Percentiles rank a stretch among this genome's conserved stretches.
phyloP scores from a whole-genome alignment of 2,797 vertebrate genomes.

The Lutjanus campechanus region DNA sequence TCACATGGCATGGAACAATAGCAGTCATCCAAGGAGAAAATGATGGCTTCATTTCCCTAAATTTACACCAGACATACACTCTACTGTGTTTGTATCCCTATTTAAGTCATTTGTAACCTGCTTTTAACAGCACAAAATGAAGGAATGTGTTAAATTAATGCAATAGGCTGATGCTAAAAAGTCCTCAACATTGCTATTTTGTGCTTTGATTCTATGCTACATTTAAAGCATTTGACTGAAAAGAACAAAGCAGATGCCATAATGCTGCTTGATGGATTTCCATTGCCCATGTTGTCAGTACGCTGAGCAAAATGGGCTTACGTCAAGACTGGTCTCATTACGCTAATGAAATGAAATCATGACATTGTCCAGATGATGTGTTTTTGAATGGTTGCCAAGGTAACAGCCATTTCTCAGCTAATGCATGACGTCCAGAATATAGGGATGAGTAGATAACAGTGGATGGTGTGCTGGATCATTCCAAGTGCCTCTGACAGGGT shows the following conservation, averaged over 20 bases:
- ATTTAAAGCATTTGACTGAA: conserved; percentile 7
- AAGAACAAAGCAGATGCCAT: conserved; percentile 2
- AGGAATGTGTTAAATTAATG: background rate
- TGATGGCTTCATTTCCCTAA: conserved; percentile 29
- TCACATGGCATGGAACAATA: conserved; percentile 37
- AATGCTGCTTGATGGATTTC: conserved; percentile 32
- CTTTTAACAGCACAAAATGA: conserved; percentile 21
- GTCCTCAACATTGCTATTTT: background rate
- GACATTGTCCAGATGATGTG: conserved; percentile 66
- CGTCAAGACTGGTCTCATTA: conserved; percentile 43
- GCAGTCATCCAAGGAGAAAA: conserved; percentile 51
- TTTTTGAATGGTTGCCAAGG: conserved; percentile 68
- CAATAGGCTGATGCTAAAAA: conserved; percentile 21
- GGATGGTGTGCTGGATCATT: conserved; percentile 52
- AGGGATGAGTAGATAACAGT: conserved; percentile 52
- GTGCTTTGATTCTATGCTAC: background rate
- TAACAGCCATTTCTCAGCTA: conserved; percentile 56
- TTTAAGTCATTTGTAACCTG: conserved; percentile 10
- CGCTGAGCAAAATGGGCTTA: conserved; percentile 20
- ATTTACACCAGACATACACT: conserved; percentile 30
- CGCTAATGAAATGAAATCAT: conserved; percentile 61
- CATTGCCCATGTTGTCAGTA: background rate
- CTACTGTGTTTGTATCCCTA: conserved; percentile 7
- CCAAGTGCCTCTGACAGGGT: conserved; percentile 45
- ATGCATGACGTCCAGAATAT: conserved; percentile 53